Conservation (phyloP, 2,113 vertebrate genomes). For the Pionites leucogaster region DNA sequence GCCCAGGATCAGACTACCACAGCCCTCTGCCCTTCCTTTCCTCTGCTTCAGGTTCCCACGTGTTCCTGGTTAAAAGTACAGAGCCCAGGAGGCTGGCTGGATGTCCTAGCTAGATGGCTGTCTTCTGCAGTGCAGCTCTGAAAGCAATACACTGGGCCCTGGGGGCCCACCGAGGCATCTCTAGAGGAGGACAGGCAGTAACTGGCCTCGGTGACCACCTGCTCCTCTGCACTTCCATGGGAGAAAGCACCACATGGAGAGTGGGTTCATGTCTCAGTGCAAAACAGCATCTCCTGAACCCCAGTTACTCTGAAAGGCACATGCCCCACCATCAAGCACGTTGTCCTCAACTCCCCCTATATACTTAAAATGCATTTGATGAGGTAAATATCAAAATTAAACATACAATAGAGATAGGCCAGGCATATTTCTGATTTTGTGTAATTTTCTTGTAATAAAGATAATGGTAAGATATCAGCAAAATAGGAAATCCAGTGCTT, state of each 20-base stretch:
- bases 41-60: neutral
- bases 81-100: neutral
- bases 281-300: neutral
- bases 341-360: neutral
- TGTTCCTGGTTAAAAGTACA: neutral
- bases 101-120: too few relatives aligned
- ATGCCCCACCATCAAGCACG: rapidly evolving
- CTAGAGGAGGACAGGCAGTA: neutral
- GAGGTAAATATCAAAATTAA: neutral
- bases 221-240: neutral
- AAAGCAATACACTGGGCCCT: rapidly evolving
- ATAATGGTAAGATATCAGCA: neutral
- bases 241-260: neutral
- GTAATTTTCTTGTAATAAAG: neutral
- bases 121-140: neutral
- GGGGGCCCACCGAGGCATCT: too few relatives aligned
- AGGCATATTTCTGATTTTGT: neutral
- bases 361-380: neutral
- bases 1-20: neutral
- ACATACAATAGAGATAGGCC: neutral
- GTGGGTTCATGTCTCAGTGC: neutral
- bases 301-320: neutral
- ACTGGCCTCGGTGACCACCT: neutral
- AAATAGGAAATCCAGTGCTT: neutral
- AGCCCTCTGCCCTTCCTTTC: neutral